phyloP scores from a whole-genome alignment of 1,140 invertebrate genomes.

The Helicoverpa zea region DNA sequence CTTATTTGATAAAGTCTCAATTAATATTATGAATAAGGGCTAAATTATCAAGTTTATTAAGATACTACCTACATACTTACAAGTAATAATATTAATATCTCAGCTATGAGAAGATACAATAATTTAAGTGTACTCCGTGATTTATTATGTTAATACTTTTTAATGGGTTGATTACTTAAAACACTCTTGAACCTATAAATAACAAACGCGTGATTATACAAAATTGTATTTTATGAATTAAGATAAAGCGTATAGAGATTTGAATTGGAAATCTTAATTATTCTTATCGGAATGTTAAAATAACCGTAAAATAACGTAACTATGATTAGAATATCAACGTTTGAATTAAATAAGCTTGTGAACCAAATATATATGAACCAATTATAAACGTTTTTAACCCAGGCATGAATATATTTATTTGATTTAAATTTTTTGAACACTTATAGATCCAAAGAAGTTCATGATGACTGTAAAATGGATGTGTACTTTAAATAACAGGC shows the following conservation, averaged over 20 bases:
- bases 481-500: no score
- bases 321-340: constrained; percentile 15
- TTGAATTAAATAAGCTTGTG: constrained; percentile 24
- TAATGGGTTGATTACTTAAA: constrained; percentile 12
- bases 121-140: neutral
- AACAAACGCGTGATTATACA: constrained; percentile 2
- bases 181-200: constrained; percentile 28
- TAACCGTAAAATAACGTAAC: constrained; percentile 28
- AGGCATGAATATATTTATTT: neutral
- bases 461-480: neutral
- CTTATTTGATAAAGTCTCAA: no score
- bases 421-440: neutral
- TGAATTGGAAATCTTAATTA: constrained; percentile 42
- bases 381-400: neutral
- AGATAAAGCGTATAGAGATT: constrained; percentile 20
- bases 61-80: no score
- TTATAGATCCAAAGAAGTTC: neutral
- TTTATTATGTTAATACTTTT: constrained; percentile 12
- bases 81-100: no score
- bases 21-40: no score
- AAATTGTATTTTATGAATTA: constrained; percentile 26
- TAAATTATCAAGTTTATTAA: no score
- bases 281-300: constrained; percentile 28
- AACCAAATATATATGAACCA: no score
- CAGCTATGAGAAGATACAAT: no score